These are phyloP conservation scores for Heliconius hewitsoni DNA, from an alignment of 1,140 invertebrate genomes.

Conservation along the genomic window DNA sequence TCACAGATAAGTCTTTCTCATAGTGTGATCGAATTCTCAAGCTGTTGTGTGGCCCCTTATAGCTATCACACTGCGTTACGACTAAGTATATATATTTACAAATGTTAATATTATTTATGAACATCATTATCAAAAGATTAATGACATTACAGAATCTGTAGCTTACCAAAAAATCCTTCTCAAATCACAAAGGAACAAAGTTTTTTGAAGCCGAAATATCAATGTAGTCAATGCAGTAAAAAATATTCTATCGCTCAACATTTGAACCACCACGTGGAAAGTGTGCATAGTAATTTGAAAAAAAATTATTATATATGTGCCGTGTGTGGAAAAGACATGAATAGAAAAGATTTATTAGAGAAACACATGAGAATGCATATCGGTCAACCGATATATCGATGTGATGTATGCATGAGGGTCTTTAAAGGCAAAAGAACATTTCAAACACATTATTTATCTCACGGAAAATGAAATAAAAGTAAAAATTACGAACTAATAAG, in stretches of 20 bases:
- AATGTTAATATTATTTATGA: background rate
- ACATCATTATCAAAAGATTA: background rate
- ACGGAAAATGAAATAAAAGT: conserved; percentile 40
- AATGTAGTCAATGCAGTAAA: conserved; percentile 48
- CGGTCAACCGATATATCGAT: conserved; percentile 49
- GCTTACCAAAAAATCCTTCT: conserved; percentile 41
- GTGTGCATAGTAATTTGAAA: conserved; percentile 41
- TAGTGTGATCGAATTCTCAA: too few species aligned
- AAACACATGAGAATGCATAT: conserved; percentile 47
- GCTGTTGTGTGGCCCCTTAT: too few species aligned
- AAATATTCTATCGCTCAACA: conserved; percentile 45
- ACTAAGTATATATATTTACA: too few species aligned
- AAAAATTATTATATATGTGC: conserved; percentile 40
- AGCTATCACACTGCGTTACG: too few species aligned
- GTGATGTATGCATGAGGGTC: conserved; percentile 48
- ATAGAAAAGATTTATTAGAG: conserved; percentile 46
- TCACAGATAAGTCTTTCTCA: too few species aligned
- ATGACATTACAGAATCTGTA: conserved; percentile 41
- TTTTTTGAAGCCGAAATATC: conserved; percentile 40
- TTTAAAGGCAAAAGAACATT: conserved; percentile 51
- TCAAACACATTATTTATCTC: conserved; percentile 49
- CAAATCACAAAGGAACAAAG: conserved; percentile 37
- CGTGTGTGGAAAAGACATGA: conserved; percentile 49
- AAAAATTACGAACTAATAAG: conserved; percentile 3
- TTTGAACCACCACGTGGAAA: conserved; percentile 42